Conservation (phyloP, 2,888 invertebrate species). For the Lithophane socia region DNA sequence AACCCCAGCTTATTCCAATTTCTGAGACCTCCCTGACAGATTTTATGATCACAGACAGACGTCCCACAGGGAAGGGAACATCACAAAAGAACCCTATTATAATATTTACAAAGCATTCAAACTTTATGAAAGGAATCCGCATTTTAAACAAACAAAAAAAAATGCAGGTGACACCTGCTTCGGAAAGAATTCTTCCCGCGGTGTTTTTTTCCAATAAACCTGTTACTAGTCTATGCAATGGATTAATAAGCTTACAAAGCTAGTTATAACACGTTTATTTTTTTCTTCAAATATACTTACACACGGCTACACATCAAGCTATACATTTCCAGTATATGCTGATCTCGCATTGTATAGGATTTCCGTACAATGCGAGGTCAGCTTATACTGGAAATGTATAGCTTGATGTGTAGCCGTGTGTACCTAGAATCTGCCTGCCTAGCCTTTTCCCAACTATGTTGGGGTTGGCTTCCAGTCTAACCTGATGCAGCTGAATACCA, state of each 20-base stretch:
- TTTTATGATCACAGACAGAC: neutral
- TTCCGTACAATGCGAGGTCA: too few relatives aligned
- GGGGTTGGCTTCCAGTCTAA: too few relatives aligned
- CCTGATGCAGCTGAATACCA: too few relatives aligned
- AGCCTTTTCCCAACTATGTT: too few relatives aligned
- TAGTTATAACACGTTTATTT: constrained; percentile 3
- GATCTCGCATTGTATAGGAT: too few relatives aligned
- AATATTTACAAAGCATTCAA: constrained; percentile 34
- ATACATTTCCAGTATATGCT: too few relatives aligned
- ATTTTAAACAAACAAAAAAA: constrained; percentile 3
- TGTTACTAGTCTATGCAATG: constrained; percentile 15
- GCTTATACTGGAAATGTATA: too few relatives aligned
- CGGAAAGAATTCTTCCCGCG: constrained; percentile 10
- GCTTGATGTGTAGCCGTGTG: too few relatives aligned
- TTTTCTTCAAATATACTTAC: neutral
- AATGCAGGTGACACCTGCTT: constrained; percentile 43
- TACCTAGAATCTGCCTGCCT: too few relatives aligned
- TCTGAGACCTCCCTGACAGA: neutral
- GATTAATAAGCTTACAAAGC: constrained; percentile 11
- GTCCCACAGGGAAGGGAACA: neutral
- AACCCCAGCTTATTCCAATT: neutral
- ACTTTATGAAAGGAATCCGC: constrained; percentile 2
- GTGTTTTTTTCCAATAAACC: constrained; percentile 31
- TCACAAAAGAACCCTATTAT: constrained; percentile 21
- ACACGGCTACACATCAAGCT: too few relatives aligned